These are phyloP conservation scores for Microcebus tavaratra DNA, from an alignment of 2,113 vertebrate species.

Conservation along the genomic window DNA sequence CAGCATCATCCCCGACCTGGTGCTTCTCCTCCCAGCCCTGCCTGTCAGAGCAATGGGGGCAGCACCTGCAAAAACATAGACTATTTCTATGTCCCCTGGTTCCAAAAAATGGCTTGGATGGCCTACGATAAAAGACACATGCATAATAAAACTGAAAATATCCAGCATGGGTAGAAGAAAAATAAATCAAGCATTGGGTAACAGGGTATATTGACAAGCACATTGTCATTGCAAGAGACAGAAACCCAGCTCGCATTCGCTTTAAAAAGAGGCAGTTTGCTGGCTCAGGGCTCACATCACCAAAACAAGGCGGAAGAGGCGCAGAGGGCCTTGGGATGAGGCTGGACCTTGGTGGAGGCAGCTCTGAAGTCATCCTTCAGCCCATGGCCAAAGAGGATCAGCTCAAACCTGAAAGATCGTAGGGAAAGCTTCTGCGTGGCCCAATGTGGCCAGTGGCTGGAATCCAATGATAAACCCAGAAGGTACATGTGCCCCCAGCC, in stretches of 20 bases:
- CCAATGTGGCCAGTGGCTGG: not conserved
- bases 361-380: not conserved
- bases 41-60: accelerated
- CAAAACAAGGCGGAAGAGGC: not conserved
- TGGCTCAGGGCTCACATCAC: not conserved
- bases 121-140: not conserved
- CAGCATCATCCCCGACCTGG: not conserved
- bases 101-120: not conserved
- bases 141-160: not conserved
- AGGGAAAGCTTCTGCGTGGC: not conserved
- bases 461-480: not conserved
- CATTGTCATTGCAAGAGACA: not conserved
- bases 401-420: not conserved
- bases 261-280: not conserved
- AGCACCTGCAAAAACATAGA: not conserved
- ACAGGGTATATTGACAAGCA: not conserved
- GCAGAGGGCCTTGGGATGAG: not conserved
- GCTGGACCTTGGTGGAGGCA: not conserved
- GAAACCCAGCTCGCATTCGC: not conserved
- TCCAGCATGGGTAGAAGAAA: not conserved
- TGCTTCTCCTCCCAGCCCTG: not conserved
- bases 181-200: not conserved
- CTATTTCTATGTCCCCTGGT: not conserved
- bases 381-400: not conserved
- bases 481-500: not conserved